phyloP scores from a whole-genome alignment of 1,140 invertebrate genomes.

The Antheraea mylitta region DNA sequence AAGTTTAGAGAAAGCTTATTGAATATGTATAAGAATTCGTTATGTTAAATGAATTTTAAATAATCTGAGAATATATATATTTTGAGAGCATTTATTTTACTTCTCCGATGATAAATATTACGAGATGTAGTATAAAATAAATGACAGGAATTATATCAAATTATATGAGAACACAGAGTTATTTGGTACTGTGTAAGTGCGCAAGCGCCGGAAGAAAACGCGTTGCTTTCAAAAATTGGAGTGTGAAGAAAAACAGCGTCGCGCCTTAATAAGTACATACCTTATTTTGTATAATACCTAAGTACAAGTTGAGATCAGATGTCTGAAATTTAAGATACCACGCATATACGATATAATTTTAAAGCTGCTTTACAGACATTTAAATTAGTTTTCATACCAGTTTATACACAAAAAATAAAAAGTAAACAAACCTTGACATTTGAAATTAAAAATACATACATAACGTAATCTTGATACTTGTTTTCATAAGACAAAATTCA shows the following conservation, averaged over 20 bases:
- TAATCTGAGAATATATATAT: conserved; percentile 3
- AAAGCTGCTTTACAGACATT: too few species aligned
- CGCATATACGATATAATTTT: too few species aligned
- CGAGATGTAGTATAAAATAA: neutral
- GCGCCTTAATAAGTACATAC: conserved; percentile 7
- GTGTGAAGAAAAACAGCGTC: conserved; percentile 16
- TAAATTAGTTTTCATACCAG: too few species aligned
- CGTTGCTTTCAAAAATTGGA: conserved; percentile 16
- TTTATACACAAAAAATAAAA: too few species aligned
- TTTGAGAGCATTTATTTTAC: conserved; percentile 6
- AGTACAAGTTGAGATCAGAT: neutral
- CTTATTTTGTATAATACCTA: neutral
- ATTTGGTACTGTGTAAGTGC: conserved; percentile 6
- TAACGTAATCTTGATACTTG: too few species aligned
- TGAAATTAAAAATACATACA: too few species aligned
- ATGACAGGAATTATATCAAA: neutral
- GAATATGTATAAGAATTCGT: conserved; percentile 7
- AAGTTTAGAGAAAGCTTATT: conserved; percentile 13
- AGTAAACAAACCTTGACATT: too few species aligned
- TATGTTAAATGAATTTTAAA: conserved; percentile 11
- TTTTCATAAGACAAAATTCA: too few species aligned
- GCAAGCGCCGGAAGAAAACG: conserved; percentile 28
- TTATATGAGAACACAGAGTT: neutral
- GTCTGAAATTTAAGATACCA: neutral
- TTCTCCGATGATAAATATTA: neutral